phyloP scores from a whole-genome alignment of 2,797 vertebrate genomes.

The Dromococcyx pavoninus region DNA sequence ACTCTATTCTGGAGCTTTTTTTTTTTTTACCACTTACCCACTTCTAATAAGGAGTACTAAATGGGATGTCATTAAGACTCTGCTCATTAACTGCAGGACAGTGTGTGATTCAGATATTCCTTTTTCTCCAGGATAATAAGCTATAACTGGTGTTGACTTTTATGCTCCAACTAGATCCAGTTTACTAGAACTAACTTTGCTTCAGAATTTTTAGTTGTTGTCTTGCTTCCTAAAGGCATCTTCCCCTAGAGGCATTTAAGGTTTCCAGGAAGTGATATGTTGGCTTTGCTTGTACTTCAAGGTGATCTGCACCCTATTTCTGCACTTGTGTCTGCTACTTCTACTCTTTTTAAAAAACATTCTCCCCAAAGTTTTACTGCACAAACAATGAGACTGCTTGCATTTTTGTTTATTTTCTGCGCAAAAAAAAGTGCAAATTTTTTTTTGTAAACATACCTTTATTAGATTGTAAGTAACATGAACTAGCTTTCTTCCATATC shows the following conservation, averaged over 20 bases:
- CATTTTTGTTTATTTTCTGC: background rate
- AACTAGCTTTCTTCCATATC: background rate
- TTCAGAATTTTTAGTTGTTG: background rate
- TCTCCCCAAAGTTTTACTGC: background rate
- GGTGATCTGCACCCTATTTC: background rate
- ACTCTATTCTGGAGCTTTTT: background rate
- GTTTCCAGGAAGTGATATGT: background rate
- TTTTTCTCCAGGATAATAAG: background rate
- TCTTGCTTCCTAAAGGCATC: background rate
- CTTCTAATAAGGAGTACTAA: background rate
- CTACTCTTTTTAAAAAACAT: background rate
- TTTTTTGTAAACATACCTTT: background rate
- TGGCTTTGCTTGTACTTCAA: background rate
- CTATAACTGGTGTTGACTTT: background rate
- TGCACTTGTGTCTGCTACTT: background rate
- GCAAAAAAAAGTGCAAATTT: background rate
- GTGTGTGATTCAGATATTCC: background rate
- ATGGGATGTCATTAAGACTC: background rate
- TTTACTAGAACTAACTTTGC: background rate
- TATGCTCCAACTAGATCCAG: background rate
- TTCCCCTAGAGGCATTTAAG: background rate
- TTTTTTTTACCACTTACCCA: background rate
- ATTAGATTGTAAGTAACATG: background rate
- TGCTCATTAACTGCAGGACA: background rate
- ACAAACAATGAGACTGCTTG: background rate